A percentile compares a stretch with the other conserved stretches of the same genome.
Evolutionary conservation across 2,113 vertebrate genomes (phyloP).

Genomic region (Eretmochelys imbricata): DNA sequence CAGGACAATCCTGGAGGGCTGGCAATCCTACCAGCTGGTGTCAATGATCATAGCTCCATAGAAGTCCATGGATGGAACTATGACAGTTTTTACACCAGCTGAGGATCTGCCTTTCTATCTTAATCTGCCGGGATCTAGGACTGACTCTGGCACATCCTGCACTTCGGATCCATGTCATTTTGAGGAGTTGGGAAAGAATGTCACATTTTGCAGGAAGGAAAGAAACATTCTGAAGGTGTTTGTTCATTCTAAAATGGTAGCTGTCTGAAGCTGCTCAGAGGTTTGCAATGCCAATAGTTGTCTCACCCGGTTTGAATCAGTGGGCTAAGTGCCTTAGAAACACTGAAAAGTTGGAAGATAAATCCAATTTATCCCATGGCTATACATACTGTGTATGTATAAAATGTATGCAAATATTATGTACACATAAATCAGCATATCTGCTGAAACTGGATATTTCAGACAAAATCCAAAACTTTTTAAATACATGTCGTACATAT

Average conservation of each 20-base stretch:
- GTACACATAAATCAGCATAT: not conserved
- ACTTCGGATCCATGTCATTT: not conserved
- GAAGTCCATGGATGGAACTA: not conserved
- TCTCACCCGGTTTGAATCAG: not conserved
- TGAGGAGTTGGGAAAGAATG: not conserved
- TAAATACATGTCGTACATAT: not conserved
- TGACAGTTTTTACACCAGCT: not conserved
- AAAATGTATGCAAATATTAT: not conserved
- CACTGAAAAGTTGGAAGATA: not conserved
- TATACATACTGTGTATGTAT: not conserved
- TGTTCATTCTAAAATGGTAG: not conserved
- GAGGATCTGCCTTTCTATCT: not conserved
- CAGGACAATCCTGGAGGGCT: not conserved
- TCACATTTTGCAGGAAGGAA: not conserved
- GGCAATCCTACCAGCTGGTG: not conserved
- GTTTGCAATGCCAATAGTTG: not conserved
- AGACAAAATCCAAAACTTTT: not conserved
- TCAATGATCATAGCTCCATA: not conserved
- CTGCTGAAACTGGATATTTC: not conserved
- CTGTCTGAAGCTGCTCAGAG: not conserved
- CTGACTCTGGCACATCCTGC: not conserved
- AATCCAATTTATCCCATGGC: not conserved
- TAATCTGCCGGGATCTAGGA: not conserved
- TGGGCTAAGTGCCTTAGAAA: not conserved
- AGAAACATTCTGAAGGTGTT: not conserved